These are phyloP conservation scores for Rhinella marina DNA, from an alignment of 2,797 vertebrate genomes.

Conservation along the genomic window DNA sequence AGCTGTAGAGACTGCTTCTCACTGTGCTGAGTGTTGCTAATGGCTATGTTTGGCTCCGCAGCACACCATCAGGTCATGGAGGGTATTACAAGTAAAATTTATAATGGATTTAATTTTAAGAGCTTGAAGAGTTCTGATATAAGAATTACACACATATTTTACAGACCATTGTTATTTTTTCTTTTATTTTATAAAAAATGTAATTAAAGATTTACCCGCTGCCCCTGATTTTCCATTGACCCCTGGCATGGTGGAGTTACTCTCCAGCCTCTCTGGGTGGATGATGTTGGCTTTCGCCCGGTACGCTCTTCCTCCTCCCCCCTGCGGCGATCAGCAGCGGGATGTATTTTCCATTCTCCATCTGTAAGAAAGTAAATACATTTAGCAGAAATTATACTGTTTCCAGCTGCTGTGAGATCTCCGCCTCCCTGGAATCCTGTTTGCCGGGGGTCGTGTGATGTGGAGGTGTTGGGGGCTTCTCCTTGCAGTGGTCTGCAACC, in stretches of 20 bases:
- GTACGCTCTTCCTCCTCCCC: constrained; percentile 91
- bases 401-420: too few species aligned
- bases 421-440: too few species aligned
- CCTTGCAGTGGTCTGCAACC: too few species aligned
- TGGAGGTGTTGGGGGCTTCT: too few species aligned
- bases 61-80: neutral
- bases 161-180: too few species aligned
- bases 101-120: neutral
- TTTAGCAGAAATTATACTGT: neutral
- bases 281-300: constrained; percentile 85
- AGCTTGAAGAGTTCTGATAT: neutral
- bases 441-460: too few species aligned
- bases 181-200: neutral
- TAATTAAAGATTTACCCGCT: constrained; percentile 79
- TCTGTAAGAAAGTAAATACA: constrained; percentile 71
- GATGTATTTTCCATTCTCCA: constrained; percentile 81
- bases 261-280: constrained; percentile 87
- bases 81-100: neutral
- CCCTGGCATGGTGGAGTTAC: constrained; percentile 82
- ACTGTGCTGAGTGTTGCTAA: neutral
- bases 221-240: constrained; percentile 89
- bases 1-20: neutral
- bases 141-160: too few species aligned
- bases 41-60: neutral
- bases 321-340: constrained; percentile 94